These are phyloP conservation scores for Moxostoma hubbsi DNA, from an alignment of 2,797 vertebrate species.

Conservation along the genomic window DNA sequence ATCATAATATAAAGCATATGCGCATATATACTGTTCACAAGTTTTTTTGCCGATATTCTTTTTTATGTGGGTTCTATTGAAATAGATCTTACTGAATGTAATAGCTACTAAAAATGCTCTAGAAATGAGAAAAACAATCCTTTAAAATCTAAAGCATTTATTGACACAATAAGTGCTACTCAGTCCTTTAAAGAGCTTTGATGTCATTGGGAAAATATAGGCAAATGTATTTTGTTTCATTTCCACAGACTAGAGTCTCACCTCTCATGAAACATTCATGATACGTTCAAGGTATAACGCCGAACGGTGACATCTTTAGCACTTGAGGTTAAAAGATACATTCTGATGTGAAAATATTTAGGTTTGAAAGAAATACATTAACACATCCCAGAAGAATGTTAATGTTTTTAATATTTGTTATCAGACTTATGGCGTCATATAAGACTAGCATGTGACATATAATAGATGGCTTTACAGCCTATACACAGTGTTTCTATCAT, in stretches of 20 bases:
- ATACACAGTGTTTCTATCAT: neutral
- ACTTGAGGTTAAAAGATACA: slow-evolving; percentile 56
- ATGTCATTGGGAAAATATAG: slow-evolving; percentile 59
- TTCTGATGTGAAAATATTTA: slow-evolving; percentile 53
- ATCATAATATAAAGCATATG: too few species aligned
- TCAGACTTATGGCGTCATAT: neutral
- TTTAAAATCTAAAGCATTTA: slow-evolving; percentile 49
- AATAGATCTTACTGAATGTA: slow-evolving; percentile 20
- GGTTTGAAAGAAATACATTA: slow-evolving; percentile 46
- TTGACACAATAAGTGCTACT: slow-evolving; percentile 53
- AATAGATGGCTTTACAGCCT: neutral
- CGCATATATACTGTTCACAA: too few species aligned
- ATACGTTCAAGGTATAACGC: slow-evolving; percentile 49
- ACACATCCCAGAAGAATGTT: slow-evolving; percentile 18
- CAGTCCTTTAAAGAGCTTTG: slow-evolving; percentile 51
- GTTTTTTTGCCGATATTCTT: neutral
- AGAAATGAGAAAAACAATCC: slow-evolving; percentile 51
- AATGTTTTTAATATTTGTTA: slow-evolving; percentile 33
- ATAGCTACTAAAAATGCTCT: neutral
- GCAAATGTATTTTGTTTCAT: slow-evolving; percentile 56
- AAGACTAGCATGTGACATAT: neutral
- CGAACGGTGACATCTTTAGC: slow-evolving; percentile 55
- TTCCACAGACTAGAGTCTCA: slow-evolving; percentile 53
- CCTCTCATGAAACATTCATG: slow-evolving; percentile 61
- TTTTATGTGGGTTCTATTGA: neutral